Evolutionary conservation across 2,113 vertebrate species (phyloP).

Genomic region (Triplophysa siluroides): DNA sequence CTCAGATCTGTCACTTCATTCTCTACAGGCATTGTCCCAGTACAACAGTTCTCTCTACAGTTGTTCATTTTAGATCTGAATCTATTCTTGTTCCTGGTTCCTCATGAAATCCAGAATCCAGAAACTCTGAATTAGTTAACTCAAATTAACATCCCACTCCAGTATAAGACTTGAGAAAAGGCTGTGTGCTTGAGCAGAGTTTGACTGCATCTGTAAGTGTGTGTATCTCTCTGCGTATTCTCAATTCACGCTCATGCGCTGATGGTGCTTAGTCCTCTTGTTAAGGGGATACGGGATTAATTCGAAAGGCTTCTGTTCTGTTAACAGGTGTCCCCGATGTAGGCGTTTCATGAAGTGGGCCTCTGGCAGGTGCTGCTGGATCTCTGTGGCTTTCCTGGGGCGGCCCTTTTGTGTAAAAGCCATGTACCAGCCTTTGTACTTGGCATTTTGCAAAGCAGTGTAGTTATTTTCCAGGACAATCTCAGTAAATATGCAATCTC

Average conservation of each 20-base stretch:
- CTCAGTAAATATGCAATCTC: slow-evolving; percentile 97
- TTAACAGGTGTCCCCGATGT: slow-evolving; percentile 90
- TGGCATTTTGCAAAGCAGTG: slow-evolving; percentile 95
- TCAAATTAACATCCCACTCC: slow-evolving; percentile 16
- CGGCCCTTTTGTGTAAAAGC: slow-evolving; percentile 97
- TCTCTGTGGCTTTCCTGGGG: slow-evolving; percentile 93
- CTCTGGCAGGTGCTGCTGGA: slow-evolving; percentile 95
- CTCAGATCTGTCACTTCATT: slow-evolving; percentile 10
- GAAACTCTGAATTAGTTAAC: slow-evolving; percentile 32
- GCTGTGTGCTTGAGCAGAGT: neutral
- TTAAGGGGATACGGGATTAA: slow-evolving; percentile 90
- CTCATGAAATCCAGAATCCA: neutral
- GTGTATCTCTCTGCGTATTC: slow-evolving; percentile 19
- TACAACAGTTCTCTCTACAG: slow-evolving; percentile 8
- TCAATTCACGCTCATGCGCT: slow-evolving; percentile 62
- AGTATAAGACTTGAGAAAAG: neutral
- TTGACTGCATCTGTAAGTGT: neutral
- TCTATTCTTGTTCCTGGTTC: neutral
- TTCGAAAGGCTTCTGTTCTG: slow-evolving; percentile 90
- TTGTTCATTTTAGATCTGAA: neutral
- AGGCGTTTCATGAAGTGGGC: slow-evolving; percentile 99
- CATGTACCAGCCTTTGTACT: slow-evolving; percentile 99
- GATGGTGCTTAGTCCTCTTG: slow-evolving; percentile 94
- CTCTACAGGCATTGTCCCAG: slow-evolving; percentile 38
- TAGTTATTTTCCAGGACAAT: slow-evolving; percentile 99